Conservation (phyloP, 2,888 invertebrate species). For the Drosophila flavopinicola region DNA sequence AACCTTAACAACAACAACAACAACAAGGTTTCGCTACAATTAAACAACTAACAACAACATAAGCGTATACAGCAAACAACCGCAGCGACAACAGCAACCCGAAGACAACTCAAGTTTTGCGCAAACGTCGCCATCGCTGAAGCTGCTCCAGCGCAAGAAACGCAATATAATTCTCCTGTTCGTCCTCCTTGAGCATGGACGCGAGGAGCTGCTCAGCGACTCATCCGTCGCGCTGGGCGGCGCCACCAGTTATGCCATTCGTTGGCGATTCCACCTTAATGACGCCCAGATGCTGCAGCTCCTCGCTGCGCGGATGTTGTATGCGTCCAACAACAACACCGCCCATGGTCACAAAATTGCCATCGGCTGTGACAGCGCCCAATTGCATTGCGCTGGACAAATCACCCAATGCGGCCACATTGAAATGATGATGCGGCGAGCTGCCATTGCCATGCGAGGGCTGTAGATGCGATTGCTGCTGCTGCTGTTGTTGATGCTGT, state of each 20-base stretch:
- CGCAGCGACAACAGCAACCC: slow-evolving; percentile 21
- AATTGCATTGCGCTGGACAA: slow-evolving; percentile 78
- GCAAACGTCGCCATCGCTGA: slow-evolving; percentile 23
- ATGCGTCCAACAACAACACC: slow-evolving; percentile 82
- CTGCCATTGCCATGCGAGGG: slow-evolving; percentile 51
- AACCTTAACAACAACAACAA: slow-evolving; percentile 78
- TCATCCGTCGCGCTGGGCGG: slow-evolving; percentile 78
- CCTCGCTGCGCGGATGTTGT: slow-evolving; percentile 69
- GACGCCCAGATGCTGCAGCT: slow-evolving; percentile 78
- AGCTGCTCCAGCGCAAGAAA: slow-evolving; percentile 31
- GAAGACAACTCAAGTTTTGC: slow-evolving; percentile 22
- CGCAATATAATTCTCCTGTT: slow-evolving; percentile 40
- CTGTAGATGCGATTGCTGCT: slow-evolving; percentile 57
- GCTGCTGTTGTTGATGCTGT: slow-evolving; percentile 59
- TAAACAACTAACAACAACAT: slow-evolving; percentile 81
- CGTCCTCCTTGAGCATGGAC: slow-evolving; percentile 76
- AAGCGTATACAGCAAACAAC: slow-evolving; percentile 69
- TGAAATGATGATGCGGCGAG: slow-evolving; percentile 74
- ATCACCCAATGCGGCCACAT: slow-evolving; percentile 76
- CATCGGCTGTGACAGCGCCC: slow-evolving; percentile 81
- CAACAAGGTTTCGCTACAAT: slow-evolving; percentile 78
- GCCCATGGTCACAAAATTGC: slow-evolving; percentile 82
- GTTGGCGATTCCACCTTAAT: slow-evolving; percentile 79
- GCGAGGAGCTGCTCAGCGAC: slow-evolving; percentile 79
- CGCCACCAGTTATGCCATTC: slow-evolving; percentile 46